These are phyloP conservation scores for Erithacus rubecula DNA, from an alignment of 2,797 vertebrate genomes.

Conservation along the genomic window DNA sequence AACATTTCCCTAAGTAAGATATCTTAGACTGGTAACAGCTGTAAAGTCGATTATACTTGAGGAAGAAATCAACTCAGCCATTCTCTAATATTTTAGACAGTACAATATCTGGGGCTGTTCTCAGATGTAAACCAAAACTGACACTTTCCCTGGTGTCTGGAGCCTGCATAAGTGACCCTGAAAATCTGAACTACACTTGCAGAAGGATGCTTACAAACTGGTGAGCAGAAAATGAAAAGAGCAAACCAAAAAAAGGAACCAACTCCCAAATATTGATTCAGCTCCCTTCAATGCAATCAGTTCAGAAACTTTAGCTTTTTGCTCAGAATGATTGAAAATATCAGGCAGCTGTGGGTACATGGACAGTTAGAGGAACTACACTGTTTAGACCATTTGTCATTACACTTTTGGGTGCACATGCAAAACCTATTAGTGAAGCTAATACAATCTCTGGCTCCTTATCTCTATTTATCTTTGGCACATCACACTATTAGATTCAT, in stretches of 20 bases:
- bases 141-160: not conserved
- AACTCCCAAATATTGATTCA: not conserved
- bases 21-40: not conserved
- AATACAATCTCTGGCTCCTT: not conserved
- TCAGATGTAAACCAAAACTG: constrained; percentile 11
- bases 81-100: not conserved
- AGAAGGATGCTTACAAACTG: not conserved
- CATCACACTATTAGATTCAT: not conserved
- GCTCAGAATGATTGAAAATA: not conserved
- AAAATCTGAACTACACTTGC: constrained; percentile 14
- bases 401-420: not conserved
- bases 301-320: not conserved
- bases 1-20: not conserved
- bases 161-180: not conserved
- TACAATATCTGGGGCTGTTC: not conserved
- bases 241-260: not conserved
- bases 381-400: not conserved
- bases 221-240: not conserved
- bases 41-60: not conserved
- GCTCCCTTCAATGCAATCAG: not conserved
- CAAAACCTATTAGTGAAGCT: not conserved
- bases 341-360: not conserved
- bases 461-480: not conserved
- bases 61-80: not conserved
- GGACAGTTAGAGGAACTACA: not conserved